Conservation (phyloP, 92 coral and sea anemone species). For the Galaxea fascicularis region DNA sequence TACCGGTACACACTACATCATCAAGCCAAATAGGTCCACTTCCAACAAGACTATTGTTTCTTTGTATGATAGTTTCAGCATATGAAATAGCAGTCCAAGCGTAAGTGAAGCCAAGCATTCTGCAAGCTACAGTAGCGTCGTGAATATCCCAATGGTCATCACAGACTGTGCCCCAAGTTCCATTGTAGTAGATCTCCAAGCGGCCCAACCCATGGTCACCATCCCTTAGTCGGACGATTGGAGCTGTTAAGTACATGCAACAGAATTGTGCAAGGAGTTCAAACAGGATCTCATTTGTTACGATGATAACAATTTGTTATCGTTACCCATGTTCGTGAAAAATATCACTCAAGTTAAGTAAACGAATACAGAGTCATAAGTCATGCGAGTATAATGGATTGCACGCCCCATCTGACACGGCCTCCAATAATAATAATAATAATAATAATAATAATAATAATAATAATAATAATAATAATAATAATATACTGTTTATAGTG, state of each 20-base stretch:
- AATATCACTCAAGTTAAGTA: no score
- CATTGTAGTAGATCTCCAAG: conserved; percentile 63
- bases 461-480: no score
- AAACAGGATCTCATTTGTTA: no score
- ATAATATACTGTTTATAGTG: no score
- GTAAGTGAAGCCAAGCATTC: conserved; percentile 43
- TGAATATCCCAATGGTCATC: conserved; percentile 51
- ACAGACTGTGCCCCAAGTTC: conserved; percentile 72
- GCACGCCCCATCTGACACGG: no score
- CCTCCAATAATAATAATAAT: no score
- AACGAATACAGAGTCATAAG: no score
- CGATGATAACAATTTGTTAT: no score
- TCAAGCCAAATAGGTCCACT: conserved; percentile 56
- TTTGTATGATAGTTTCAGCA: not conserved
- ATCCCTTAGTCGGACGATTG: conserved; percentile 29
- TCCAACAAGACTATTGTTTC: conserved; percentile 6
- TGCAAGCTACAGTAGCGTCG: conserved; percentile 39
- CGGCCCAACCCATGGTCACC: conserved; percentile 45
- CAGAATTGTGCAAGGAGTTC: no score
- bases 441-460: no score
- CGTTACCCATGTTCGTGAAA: no score
- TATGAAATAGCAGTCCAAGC: conserved; percentile 44
- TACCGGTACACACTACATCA: conserved; percentile 35
- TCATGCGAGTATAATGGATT: no score
- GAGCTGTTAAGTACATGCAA: not conserved